Evolutionary conservation across 1,140 invertebrate species (phyloP).

Genomic region (Zophobas atratus): DNA sequence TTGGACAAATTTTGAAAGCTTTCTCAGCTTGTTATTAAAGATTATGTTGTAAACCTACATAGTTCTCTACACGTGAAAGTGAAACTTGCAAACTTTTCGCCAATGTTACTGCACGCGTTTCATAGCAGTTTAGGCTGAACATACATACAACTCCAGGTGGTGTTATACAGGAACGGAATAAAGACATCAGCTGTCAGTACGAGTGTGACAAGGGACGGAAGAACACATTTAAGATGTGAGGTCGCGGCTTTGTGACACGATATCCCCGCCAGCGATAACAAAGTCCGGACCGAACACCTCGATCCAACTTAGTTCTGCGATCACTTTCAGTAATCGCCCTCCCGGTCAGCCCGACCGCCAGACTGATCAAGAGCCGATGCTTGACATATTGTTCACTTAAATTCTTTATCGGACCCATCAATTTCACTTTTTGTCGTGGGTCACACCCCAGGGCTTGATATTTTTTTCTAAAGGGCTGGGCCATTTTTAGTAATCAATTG

Average conservation of each 20-base stretch:
- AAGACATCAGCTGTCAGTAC: constrained; percentile 42
- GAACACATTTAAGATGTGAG: constrained; percentile 46
- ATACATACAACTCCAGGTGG: background rate
- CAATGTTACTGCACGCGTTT: constrained; percentile 32
- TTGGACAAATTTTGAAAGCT: background rate
- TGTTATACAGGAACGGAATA: constrained; percentile 14
- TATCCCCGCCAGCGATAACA: constrained; percentile 45
- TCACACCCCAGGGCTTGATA: background rate
- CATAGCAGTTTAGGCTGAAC: constrained; percentile 18
- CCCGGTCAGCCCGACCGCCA: constrained; percentile 12
- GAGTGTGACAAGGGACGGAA: constrained; percentile 41
- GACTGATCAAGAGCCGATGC: constrained; percentile 39
- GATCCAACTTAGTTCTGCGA: constrained; percentile 45
- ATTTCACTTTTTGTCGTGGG: constrained; percentile 18
- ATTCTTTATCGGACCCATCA: constrained; percentile 47
- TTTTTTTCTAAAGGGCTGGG: background rate
- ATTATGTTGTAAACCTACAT: too few relatives aligned
- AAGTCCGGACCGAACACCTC: constrained; percentile 24
- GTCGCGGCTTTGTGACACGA: constrained; percentile 49
- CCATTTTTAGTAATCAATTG: constrained; percentile 14
- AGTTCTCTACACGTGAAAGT: background rate
- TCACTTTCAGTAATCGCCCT: constrained; percentile 45
- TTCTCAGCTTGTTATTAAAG: background rate
- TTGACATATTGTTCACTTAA: constrained; percentile 51
- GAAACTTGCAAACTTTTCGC: constrained; percentile 1